These are phyloP conservation scores for Bos javanicus DNA, from an alignment of 2,113 vertebrate species.

Conservation along the genomic window DNA sequence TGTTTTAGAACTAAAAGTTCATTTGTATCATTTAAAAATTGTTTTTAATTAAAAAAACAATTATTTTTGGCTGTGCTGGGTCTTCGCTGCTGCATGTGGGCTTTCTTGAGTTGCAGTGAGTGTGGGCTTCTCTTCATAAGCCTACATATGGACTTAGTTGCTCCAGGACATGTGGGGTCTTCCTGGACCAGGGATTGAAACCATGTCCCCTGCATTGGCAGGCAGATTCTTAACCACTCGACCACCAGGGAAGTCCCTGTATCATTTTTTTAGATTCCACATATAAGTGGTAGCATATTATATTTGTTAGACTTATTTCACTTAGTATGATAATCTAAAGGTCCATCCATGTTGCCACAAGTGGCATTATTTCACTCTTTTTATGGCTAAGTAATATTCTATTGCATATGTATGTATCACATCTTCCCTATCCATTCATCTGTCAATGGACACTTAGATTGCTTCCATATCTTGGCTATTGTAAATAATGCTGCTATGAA, in stretches of 20 bases:
- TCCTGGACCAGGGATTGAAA: not conserved
- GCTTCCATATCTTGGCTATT: not conserved
- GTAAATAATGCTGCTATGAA: not conserved
- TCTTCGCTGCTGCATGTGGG: not conserved
- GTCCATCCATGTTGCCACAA: not conserved
- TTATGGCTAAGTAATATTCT: not conserved
- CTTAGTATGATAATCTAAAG: not conserved
- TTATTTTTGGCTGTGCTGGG: not conserved
- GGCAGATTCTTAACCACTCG: not conserved
- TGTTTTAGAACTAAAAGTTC: not conserved
- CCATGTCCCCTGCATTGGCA: not conserved
- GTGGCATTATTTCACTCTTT: not conserved
- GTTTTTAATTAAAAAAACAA: not conserved
- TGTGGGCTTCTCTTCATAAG: not conserved
- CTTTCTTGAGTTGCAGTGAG: not conserved
- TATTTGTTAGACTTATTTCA: not conserved
- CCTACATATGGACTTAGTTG: not conserved
- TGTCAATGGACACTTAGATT: not conserved
- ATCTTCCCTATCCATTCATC: not conserved
- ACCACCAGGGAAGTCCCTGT: not conserved
- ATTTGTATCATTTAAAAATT: not conserved
- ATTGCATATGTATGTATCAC: not conserved
- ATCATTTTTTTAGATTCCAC: not conserved
- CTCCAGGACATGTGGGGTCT: not conserved
- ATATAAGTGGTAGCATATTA: not conserved